Evolutionary conservation across 2,888 invertebrate species (phyloP), one percentile per base, ranked within the genome.

Genomic region (Adela reaumurella): DNA sequence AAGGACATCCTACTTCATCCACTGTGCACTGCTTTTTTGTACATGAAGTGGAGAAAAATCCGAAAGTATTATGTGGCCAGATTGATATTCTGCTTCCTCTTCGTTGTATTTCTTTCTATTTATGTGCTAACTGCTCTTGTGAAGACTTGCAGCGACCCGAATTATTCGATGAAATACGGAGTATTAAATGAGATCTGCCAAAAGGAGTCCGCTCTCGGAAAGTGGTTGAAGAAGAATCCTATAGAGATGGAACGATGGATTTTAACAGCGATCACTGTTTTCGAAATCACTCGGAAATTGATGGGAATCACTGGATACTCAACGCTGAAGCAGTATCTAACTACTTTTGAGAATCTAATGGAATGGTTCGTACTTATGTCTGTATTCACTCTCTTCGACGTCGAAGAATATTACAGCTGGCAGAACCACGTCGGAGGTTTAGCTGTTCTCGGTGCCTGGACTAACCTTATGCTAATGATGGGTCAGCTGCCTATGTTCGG

Each of bases 11-110:
- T 94, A 44, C 82, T 89, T 56, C 94, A 94, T 76, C 94, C 94
- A 0, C 68, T 94, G 1, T 93, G 93, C 63, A 89, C 92, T 11
- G 92, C 93, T 0, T 94, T 94, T 68, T 74, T 94, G 6, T 89
- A 92, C 67, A 84, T 94, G 61, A 94, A 94, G 63, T 94, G 94
- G 94, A 87, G 89, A 56, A 92, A 93, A 68, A 92, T 94, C 59
- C 82, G 92, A 50, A 92, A 92, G 64, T 94, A 92, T 68, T 94
- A 93, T 67, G 85, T 92, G 48, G 90, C 88, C 0, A 81, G 92
- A 52, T 78, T 92, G 51, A 80, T 91, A 46, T 90, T 92, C 64
- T 90, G 90, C 67, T 86, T 90, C 52, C 78, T 90, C 18, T 92
- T 92, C 65, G 89, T 92, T 46, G 70, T 89, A 19, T 89, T 90